Evolutionary conservation across 2,888 invertebrate genomes (phyloP), one percentile per base, ranked within the genome.

Genomic region (Melanotus villosus): DNA sequence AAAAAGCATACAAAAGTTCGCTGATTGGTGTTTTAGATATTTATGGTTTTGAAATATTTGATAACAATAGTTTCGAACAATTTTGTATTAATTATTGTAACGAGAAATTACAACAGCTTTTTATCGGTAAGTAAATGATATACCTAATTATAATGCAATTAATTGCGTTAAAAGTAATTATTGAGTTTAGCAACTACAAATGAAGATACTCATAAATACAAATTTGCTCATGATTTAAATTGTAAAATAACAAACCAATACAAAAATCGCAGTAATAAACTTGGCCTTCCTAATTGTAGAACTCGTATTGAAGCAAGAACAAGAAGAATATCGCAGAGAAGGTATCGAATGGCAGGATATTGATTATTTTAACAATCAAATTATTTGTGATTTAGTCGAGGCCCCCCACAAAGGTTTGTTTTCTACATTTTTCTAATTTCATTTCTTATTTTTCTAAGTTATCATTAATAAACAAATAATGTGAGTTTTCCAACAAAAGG

Each of bases 1-100:
- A 83, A 36, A 86, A 85, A 74, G 85, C 89, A 21, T 91, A 91
- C 82, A 90, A 90, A 81, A 91, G 90, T 80, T 94, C 94, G 0
- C 89, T 97, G 41, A 97, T 97, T 79, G 98, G 98, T 7, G 98
- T 99, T 3, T 87, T 99, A 56, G 99, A 99, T 82, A 99, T 99
- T 81, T 99, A 99, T 84, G 99, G 99, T 16, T 99, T 99, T 85
- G 99, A 99, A 87, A 97, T 99, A 76, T 98, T 99, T 84, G 97
- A 98, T 77, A 90, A 90, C 23, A 99, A 99, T 85, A 97, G 96
- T 86, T 98, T 99, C 85, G 99, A 99, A 84, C 99, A 99, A 86
- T 97, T 99, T 86, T 99, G 98, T 85, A 99, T 99, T 81, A 99
- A 99, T 86, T 99, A 98, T 86, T 99, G 98, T 83, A 99, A 99